Evolutionary conservation across 2,113 vertebrate genomes (phyloP), one percentile per base, ranked within the genome.

Genomic region (Erpornis zantholeuca): DNA sequence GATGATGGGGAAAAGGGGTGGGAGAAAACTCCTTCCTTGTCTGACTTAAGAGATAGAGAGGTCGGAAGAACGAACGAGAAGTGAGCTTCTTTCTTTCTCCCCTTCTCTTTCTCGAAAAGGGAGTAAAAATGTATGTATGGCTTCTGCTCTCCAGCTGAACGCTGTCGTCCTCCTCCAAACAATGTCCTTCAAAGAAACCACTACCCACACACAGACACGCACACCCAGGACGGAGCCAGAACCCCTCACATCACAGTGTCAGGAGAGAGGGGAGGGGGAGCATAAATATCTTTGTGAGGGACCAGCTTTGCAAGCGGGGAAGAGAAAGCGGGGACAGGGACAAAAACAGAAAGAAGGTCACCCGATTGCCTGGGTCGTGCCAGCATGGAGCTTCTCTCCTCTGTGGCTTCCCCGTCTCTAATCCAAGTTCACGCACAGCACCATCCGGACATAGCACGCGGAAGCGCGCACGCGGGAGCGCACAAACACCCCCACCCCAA

Each of bases 61-160:
- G 88, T 95, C 83, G 73, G 89, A 94, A 94, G 90, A 96, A 90
- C 68, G 83, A 92, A 91, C 87, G 88, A 88, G 88, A 82, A 90
- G 85, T 91, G 68, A 60, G 94, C 90, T 96, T 76, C 69, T 81
- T 87, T 36, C 47, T 71, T 80, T 57, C 49, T 65, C 91, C 88
- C 94, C 90, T 68, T 82, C 78, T 29, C 57, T 86, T 50, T 86
- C 47, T 38, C 85, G 78, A 96, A 88, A 82, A 77, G 92, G 76
- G 80, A 97, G 78, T 97, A 98, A 98, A 97, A 97, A 68, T 97
- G 95, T 97, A 98, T 97, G 98, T 98, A 98, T 98, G 98, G 98
- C 98, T 99, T 98, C 98, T 98, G 97, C 96, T 98, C 97, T 97
- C 91, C 95, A 97, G 96, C 94, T 76, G 50, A 94, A 95, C 94